Evolutionary conservation across 2,797 vertebrate species (phyloP), one percentile per base, ranked within the genome.

Genomic region (Mormyrus hasselquistii): DNA sequence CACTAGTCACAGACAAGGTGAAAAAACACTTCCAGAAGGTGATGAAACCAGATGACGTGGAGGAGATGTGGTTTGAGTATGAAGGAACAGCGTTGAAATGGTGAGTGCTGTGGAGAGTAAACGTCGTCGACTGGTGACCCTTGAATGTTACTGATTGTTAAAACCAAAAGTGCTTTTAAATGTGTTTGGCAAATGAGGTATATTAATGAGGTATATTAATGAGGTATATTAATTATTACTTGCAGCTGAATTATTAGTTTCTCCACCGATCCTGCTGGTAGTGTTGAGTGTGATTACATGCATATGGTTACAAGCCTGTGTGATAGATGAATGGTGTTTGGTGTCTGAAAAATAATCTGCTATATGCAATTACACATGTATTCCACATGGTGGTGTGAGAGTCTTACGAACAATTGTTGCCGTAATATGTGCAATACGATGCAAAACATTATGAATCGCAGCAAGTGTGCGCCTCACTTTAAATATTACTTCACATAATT

Each of bases 11-110:
- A 52, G 98, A 99, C 96, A 99, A 99, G 94, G 98, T 99, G 93
- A 99, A 98, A 95, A 99, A 99, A 90, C 98, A 99, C 93, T 99
- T 99, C 94, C 97, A 97, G 91, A 99, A 98, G 94, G 97, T 96
- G 91, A 97, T 99, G 96, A 97, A 94, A 93, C 94, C 97, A 73
- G 98, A 99, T 88, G 98, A 99, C 38, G 96, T 97, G 90, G 97
- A 96, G 93, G 98, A 99, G 94, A 98, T 99, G 95, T 99, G 98
- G 98, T 99, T 99, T 90, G 98, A 99, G 93, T 98, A 97, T 2
- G 98, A 99, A 95, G 98, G 98, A 87, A 98, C 96, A 44, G 97
- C 98, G 0, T 96, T 99, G 89, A 99, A 99, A 96, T 99, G 99
- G 99, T 99, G 92, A 96, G 97, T 96, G 22, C 92, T 83, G 50